A percentile compares a stretch with the other conserved stretches of the same genome.
These are phyloP conservation scores for Torymus tubicola DNA, from an alignment of 2,888 invertebrate genomes.

Conservation along the genomic window DNA sequence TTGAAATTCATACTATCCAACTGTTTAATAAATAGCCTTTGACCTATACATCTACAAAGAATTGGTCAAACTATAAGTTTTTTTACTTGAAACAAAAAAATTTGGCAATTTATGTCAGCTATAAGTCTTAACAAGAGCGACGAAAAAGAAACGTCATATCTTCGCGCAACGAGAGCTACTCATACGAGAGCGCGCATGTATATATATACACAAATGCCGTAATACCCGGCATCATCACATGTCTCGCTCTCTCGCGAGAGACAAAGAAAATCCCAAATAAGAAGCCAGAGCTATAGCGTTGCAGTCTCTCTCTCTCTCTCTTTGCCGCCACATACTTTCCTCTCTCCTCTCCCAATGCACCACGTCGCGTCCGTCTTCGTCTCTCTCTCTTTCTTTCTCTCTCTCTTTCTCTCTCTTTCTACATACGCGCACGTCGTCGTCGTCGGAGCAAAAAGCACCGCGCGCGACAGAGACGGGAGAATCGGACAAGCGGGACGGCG, in stretches of 20 bases:
- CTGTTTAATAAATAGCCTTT: too few species aligned
- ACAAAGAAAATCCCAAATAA: conserved; percentile 55
- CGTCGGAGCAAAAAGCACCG: background rate
- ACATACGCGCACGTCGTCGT: background rate
- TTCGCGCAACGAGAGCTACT: too few species aligned
- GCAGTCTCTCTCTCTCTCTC: too few species aligned
- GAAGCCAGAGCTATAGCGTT: conserved; percentile 16
- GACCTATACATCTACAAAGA: too few species aligned
- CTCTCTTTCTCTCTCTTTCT: background rate
- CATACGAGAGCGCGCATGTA: too few species aligned
- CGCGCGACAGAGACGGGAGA: conserved; percentile 1
- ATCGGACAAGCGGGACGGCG: background rate
- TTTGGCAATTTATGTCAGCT: too few species aligned
- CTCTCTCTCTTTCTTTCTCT: background rate
- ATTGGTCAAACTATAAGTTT: too few species aligned
- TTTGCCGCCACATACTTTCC: conserved; percentile 29
- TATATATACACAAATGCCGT: background rate
- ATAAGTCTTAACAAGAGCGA: too few species aligned
- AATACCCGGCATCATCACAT: too few species aligned
- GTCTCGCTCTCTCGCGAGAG: conserved; percentile 4
- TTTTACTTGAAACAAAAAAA: too few species aligned
- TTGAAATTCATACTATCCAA: too few species aligned
- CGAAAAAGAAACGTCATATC: too few species aligned
- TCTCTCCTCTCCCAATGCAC: conserved; percentile 3
- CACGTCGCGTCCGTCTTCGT: background rate